Percentiles rank a stretch among this genome's conserved stretches.
phyloP scores from a whole-genome alignment of 2,113 vertebrate genomes.

The Rhinopithecus roxellana region DNA sequence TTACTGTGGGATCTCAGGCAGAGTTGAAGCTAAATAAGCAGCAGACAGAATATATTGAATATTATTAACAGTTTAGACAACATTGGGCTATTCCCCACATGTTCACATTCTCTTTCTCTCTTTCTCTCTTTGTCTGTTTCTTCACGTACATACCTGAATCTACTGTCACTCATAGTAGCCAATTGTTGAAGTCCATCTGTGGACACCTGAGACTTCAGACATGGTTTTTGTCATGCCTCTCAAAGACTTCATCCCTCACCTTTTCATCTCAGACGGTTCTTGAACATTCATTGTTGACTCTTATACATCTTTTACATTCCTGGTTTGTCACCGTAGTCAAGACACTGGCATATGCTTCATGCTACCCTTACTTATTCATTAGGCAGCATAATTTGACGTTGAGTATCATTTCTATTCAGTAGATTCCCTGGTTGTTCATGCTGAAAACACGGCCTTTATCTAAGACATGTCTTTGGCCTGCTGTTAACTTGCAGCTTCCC shows the following conservation, averaged over 20 bases:
- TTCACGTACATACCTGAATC: neutral
- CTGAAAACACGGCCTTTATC: conserved; percentile 59
- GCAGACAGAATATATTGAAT: neutral
- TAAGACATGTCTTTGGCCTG: conserved; percentile 54
- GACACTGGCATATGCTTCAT: conserved; percentile 31
- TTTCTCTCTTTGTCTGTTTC: neutral
- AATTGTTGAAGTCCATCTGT: neutral
- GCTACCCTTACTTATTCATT: conserved; percentile 60
- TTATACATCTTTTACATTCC: neutral
- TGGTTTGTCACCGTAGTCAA: neutral
- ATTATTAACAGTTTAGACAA: neutral
- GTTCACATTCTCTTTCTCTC: neutral
- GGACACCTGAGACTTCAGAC: neutral
- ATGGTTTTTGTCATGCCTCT: neutral
- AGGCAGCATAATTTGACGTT: conserved; percentile 62
- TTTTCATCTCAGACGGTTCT: neutral
- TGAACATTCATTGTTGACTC: neutral
- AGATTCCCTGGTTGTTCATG: conserved; percentile 65
- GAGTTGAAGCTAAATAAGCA: neutral
- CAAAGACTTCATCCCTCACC: neutral
- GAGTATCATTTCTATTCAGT: conserved; percentile 47
- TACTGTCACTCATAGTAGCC: neutral
- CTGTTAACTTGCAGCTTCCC: conserved; percentile 42
- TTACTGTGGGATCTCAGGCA: neutral
- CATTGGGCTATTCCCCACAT: neutral